Percentiles rank a stretch among this genome's conserved stretches.
phyloP scores from a whole-genome alignment of 1,140 invertebrate genomes.

The Drosophila carrolli region DNA sequence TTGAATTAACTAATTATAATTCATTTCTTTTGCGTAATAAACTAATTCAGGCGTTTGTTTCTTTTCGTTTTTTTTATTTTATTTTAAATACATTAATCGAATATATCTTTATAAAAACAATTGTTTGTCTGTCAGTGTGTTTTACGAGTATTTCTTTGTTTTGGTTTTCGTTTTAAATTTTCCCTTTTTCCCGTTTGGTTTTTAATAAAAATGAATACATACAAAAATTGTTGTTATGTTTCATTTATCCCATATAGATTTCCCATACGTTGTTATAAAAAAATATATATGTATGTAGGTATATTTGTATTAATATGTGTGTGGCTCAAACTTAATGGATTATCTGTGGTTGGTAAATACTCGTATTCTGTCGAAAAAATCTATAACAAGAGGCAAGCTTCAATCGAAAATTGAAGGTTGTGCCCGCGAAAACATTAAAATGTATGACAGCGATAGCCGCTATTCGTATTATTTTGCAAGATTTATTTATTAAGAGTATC shows the following conservation, averaged over 20 bases:
- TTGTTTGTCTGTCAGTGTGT: constrained; percentile 64
- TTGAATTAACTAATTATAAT: constrained; percentile 53
- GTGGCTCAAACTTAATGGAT: constrained; percentile 58
- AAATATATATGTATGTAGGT: constrained; percentile 60
- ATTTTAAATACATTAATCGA: constrained; percentile 64
- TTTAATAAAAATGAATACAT: constrained; percentile 81
- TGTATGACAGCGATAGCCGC: constrained; percentile 35
- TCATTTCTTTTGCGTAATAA: constrained; percentile 71
- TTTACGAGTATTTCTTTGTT: constrained; percentile 50
- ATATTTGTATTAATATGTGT: constrained; percentile 56
- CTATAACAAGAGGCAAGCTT: constrained; percentile 45
- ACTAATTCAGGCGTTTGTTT: constrained; percentile 79
- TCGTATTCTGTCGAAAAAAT: constrained; percentile 33
- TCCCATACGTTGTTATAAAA: constrained; percentile 42
- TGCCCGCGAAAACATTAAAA: constrained; percentile 54
- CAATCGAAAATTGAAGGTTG: constrained; percentile 29
- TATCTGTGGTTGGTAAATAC: constrained; percentile 35
- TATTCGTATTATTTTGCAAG: constrained; percentile 35
- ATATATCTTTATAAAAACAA: constrained; percentile 82
- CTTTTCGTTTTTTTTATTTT: constrained; percentile 54
- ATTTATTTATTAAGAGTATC: constrained; percentile 38
- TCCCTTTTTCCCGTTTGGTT: constrained; percentile 21
- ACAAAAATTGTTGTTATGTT: constrained; percentile 72
- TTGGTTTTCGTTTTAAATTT: constrained; percentile 37
- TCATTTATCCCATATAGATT: constrained; percentile 57